Base-by-base conservation (phyloP, 2,888 invertebrate genomes). In the Nemoura dubitans region DNA sequence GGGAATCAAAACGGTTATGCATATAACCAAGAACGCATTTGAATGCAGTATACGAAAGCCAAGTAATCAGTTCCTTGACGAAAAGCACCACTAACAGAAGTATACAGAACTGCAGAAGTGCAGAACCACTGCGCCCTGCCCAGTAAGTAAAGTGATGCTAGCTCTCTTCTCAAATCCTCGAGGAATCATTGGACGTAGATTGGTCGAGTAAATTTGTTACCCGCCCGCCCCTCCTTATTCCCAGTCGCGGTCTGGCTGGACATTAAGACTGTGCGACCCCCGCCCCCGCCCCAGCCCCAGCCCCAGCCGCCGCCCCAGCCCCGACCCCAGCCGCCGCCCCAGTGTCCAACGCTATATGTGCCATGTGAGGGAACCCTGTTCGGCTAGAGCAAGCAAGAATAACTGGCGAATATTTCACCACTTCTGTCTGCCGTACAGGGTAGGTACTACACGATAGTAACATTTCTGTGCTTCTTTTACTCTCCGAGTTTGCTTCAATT, bases 321-420 rank as follows among this genome's bases (percentile, higher is more conserved):
- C n/a, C n/a, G n/a, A n/a, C n/a, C n/a, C n/a, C n/a, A n/a, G n/a
- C n/a, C n/a, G n/a, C n/a, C n/a, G n/a, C 16, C 21, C 21, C 59
- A 10, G 16, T 59, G 59, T 21, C 36, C 3, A 3, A 21, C 59
- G 59, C 16, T 59, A 7, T 59, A 3, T 36, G 36, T 10, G 5
- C 36, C 5, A 10, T 6, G 3, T 6, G 36, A 10, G 36, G 3
- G 36, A 36, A 36, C 36, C 5, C 36, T 36, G 36, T 36, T 36
- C 36, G 10, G 36, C 36, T 36, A 10, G n/a, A 10, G 36, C 36
- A 36, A 59, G 6, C 59, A 59, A 59, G 59, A 59, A 59, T 59
- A 59, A 59, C 59, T 59, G 59, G 59, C 6, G 59, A 59, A 59
- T 59, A 59, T 59, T 59, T 59, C 59, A 59, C 59, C 59, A 59